Conservation (phyloP, 2,113 vertebrate species). For the Carassius gibelio region DNA sequence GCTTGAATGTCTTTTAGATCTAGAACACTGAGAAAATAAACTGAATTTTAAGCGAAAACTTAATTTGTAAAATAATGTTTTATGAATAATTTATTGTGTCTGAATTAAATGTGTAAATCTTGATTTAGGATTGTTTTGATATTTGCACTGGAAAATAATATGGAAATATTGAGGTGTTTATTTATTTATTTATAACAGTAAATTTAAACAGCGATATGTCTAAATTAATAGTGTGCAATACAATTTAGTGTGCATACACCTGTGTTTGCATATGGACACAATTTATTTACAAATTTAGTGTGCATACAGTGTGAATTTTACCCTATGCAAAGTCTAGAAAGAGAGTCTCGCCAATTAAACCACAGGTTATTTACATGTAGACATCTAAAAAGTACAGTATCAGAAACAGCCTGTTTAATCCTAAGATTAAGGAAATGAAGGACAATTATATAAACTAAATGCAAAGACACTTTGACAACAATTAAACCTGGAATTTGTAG, state of each 20-base stretch:
- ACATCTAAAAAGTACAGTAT: neutral
- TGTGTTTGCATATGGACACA: neutral
- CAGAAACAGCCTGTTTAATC: neutral
- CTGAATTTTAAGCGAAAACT: neutral
- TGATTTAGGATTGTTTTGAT: neutral
- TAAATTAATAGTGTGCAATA: neutral
- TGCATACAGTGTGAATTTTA: neutral
- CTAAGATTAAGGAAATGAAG: neutral
- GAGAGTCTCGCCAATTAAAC: neutral
- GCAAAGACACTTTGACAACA: neutral
- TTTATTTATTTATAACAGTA: neutral
- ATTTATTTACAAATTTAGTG: neutral
- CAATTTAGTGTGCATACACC: neutral
- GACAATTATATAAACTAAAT: neutral
- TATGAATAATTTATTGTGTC: too few species aligned
- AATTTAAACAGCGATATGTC: neutral
- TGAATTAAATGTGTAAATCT: neutral
- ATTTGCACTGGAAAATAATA: neutral
- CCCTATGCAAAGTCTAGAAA: neutral
- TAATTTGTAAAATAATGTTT: too few species aligned
- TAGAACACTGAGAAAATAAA: neutral
- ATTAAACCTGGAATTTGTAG: neutral
- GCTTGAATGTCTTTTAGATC: neutral
- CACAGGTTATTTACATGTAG: neutral
- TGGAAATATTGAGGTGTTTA: neutral